Evolutionary conservation across 1,140 invertebrate genomes (phyloP).

Genomic region (Drosophila ananassae): DNA sequence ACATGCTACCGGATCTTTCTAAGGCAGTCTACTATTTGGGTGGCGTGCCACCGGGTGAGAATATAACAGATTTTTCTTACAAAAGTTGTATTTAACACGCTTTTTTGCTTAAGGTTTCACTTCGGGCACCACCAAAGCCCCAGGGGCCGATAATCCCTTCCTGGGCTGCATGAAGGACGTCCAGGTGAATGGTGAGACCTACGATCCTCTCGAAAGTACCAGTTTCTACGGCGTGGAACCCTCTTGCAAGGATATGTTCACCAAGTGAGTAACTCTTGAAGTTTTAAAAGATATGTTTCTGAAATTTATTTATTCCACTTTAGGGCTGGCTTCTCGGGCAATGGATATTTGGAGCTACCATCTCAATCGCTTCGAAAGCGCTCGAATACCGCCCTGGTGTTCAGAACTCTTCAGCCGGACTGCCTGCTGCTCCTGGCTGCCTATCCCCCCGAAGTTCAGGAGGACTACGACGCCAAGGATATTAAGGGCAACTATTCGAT

Average conservation of each 20-base stretch:
- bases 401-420: slow-evolving; percentile 89
- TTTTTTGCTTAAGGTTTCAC: slow-evolving; percentile 58
- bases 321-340: slow-evolving; percentile 90
- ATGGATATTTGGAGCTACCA: slow-evolving; percentile 91
- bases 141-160: slow-evolving; percentile 87
- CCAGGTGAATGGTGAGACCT: slow-evolving; percentile 88
- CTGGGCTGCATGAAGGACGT: slow-evolving; percentile 93
- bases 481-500: slow-evolving; percentile 88
- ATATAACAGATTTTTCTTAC: not conserved
- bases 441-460: slow-evolving; percentile 86
- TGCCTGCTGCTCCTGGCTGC: slow-evolving; percentile 91
- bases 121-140: slow-evolving; percentile 75
- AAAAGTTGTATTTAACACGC: not conserved
- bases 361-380: slow-evolving; percentile 88
- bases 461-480: slow-evolving; percentile 83
- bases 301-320: not conserved
- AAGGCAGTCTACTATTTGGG: slow-evolving; percentile 90
- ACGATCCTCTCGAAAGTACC: slow-evolving; percentile 86
- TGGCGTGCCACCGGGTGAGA: slow-evolving; percentile 89
- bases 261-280: slow-evolving; percentile 85
- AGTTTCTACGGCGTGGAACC: slow-evolving; percentile 91
- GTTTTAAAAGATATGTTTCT: not conserved
- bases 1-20: slow-evolving; percentile 87
- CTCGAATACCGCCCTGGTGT: slow-evolving; percentile 90
- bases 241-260: slow-evolving; percentile 86